Evolutionary conservation across 2,797 vertebrate genomes (phyloP), one percentile per base, ranked within the genome.

Genomic region (Phyllotis vaccarum): DNA sequence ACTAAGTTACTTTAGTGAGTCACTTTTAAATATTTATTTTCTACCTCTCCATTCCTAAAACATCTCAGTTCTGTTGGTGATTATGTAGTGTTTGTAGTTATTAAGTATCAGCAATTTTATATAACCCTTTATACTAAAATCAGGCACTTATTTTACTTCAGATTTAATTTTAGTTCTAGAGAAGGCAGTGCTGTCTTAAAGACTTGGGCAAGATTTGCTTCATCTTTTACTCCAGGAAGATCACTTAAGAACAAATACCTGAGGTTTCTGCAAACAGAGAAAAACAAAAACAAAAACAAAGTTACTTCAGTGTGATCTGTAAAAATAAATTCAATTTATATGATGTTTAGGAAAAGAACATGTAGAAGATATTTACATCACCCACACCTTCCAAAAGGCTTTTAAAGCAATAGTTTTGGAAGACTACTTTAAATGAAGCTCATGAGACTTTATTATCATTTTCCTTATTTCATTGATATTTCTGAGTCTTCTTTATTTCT

Each of bases 171-270:
- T 95, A 99, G 70, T 76, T 99, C 97, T 93, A 99, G 98, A 37
- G 98, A 98, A 5, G 99, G 99, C 89, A 99, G 98, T 0, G 99
- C 98, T 29, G 98, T 99, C 98, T 98, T 98, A 49, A 99, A 98
- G 95, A 98, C 70, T 4, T 97, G 97, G 22, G 97, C 92, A 0
- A 99, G 99, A 1, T 37, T 98, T 91, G 99, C 98, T 97, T 98
- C 99, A 96, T 99, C 97, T 97, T 72, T 99, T 96, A 99, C 91
- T 81, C 99, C 99, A 6, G 99, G 99, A 70, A 99, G 99, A 96
- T 99, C 99, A 27, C 99, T 99, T 98, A 99, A 99, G 90, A 99
- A 99, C 97, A 99, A 98, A 97, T 99, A 98, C 96, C 99, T 98
- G 98, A 99, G 98, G 79, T 99, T 99, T 98, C 99, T 99, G 94